Conservation (phyloP, 2,113 vertebrate species). For the Calidris pugnax region DNA sequence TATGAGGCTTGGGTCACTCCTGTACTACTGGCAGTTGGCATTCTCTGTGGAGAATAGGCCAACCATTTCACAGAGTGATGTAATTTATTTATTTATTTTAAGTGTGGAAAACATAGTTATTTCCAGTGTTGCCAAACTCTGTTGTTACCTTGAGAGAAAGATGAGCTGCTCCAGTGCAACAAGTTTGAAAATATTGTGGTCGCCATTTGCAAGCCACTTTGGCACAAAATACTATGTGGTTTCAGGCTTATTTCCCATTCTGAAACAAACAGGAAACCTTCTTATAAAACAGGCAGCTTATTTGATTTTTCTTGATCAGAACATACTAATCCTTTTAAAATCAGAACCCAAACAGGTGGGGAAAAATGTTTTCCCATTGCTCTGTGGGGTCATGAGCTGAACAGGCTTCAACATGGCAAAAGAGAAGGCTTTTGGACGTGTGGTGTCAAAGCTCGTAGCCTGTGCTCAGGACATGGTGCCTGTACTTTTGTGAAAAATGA, state of each 20-base stretch:
- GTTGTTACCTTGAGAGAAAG: conserved; percentile 1
- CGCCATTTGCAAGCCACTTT: background rate
- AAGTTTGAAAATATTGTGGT: background rate
- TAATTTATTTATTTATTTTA: background rate
- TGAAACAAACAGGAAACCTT: conserved; percentile 10
- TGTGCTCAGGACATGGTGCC: background rate
- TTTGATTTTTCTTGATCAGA: background rate
- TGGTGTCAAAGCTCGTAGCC: background rate
- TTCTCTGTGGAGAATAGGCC: background rate
- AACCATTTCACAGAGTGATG: background rate
- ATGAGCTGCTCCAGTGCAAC: background rate
- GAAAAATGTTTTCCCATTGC: background rate
- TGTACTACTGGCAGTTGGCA: background rate
- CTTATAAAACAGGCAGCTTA: background rate
- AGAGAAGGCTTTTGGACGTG: background rate
- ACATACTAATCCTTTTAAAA: background rate
- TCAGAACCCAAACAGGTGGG: background rate
- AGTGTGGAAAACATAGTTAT: background rate
- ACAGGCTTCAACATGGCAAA: background rate
- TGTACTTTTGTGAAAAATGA: background rate
- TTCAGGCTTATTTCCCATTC: background rate
- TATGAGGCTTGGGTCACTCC: background rate
- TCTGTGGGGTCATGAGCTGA: background rate
- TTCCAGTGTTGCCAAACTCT: background rate
- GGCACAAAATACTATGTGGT: background rate